These are phyloP conservation scores for Glossosoma conforme DNA, from an alignment of 1,140 invertebrate genomes.

Conservation along the genomic window DNA sequence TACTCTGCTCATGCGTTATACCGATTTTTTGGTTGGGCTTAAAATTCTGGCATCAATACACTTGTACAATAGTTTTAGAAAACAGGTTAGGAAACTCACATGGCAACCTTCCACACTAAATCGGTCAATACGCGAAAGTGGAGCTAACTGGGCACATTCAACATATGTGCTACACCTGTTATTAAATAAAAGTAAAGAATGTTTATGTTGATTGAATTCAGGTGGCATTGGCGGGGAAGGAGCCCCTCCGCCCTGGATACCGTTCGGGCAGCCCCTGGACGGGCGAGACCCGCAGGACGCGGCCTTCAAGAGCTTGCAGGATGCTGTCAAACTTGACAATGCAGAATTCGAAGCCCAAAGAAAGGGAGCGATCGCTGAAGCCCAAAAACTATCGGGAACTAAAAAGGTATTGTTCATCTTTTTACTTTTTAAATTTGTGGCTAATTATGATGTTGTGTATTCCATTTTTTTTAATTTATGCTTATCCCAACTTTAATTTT, in stretches of 20 bases:
- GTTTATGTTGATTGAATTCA: conserved; percentile 23
- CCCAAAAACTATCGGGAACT: conserved; percentile 67
- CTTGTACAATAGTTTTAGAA: too few species aligned
- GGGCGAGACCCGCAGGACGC: conserved; percentile 54
- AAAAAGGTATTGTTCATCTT: conserved; percentile 56
- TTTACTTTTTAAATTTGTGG: conserved; percentile 4
- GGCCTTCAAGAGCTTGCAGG: conserved; percentile 68
- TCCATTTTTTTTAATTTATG: too few species aligned
- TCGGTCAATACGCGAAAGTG: too few species aligned
- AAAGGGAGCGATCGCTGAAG: conserved; percentile 82
- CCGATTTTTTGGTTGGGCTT: too few species aligned
- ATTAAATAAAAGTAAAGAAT: conserved; percentile 1
- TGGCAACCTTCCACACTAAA: too few species aligned
- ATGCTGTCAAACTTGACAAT: conserved; percentile 58
- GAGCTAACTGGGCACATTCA: too few species aligned
- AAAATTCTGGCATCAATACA: too few species aligned
- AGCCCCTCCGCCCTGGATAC: conserved; percentile 84
- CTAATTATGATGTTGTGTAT: conserved; percentile 14
- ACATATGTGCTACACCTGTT: too few species aligned
- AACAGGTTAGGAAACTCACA: too few species aligned
- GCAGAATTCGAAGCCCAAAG: conserved; percentile 81
- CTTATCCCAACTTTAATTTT: too few species aligned
- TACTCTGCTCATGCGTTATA: too few species aligned
- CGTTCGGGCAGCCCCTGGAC: conserved; percentile 76
- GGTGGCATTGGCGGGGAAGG: conserved; percentile 58